These are phyloP conservation scores for Augochlora pura DNA, from an alignment of 1,140 invertebrate species.

Conservation along the genomic window DNA sequence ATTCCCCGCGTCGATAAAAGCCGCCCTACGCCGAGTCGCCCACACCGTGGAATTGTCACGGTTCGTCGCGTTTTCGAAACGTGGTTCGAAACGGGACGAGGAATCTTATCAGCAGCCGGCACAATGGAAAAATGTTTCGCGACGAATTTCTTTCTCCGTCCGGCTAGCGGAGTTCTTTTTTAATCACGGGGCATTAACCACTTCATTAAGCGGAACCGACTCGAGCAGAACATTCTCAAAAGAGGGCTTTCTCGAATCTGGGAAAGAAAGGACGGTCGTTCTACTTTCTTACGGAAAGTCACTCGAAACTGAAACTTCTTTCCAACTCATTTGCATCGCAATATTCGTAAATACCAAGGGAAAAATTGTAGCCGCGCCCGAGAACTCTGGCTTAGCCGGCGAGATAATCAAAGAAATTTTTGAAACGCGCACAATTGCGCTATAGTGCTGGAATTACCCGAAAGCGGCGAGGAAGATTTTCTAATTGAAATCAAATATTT, in stretches of 20 bases:
- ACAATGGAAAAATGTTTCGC: not conserved
- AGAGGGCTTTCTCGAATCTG: slow-evolving; percentile 3
- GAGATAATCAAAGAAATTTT: too few relatives aligned
- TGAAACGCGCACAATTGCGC: too few relatives aligned
- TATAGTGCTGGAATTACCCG: too few relatives aligned
- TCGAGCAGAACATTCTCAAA: slow-evolving; percentile 25
- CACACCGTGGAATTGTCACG: too few relatives aligned
- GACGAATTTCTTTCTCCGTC: slow-evolving; percentile 1
- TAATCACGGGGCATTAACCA: slow-evolving; percentile 34
- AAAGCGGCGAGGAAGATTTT: too few relatives aligned
- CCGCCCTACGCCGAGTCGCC: not conserved
- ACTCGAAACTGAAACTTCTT: slow-evolving; percentile 10
- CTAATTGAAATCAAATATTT: too few relatives aligned
- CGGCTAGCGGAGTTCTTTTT: not conserved
- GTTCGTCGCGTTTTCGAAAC: too few relatives aligned
- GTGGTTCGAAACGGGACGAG: not conserved
- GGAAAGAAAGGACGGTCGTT: slow-evolving; percentile 25
- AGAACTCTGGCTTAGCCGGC: not conserved
- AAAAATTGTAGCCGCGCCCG: not conserved
- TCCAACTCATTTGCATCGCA: not conserved
- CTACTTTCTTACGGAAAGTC: slow-evolving; percentile 31
- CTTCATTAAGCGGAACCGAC: slow-evolving; percentile 33
- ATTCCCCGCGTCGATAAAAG: not conserved
- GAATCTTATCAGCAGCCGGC: not conserved
- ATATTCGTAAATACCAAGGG: not conserved